Percentiles rank a stretch among this genome's conserved stretches.
phyloP scores from a whole-genome alignment of 2,888 invertebrate genomes.

The Lymantria dispar region DNA sequence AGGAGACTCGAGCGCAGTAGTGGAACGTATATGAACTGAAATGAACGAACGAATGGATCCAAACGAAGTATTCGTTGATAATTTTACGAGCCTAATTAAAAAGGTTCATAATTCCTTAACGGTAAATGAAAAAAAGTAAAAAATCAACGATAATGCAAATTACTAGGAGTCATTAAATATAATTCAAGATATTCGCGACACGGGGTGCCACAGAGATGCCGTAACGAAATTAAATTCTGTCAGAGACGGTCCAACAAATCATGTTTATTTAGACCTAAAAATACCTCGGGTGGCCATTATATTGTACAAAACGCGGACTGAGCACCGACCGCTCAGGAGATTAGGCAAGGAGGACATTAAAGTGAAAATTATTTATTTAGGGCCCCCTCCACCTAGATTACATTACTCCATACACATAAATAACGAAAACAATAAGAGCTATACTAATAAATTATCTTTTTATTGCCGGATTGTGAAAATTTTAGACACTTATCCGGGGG shows the following conservation, averaged over 20 bases:
- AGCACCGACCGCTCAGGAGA: slow-evolving; percentile 71
- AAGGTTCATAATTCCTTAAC: slow-evolving; percentile 14
- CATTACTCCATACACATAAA: slow-evolving; percentile 83
- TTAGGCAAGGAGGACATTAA: slow-evolving; percentile 82
- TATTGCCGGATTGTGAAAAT: slow-evolving; percentile 83
- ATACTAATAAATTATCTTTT: slow-evolving; percentile 83
- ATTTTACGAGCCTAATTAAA: slow-evolving; percentile 14
- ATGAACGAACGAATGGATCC: too few species aligned
- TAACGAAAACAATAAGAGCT: slow-evolving; percentile 83
- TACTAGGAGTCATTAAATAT: slow-evolving; percentile 67
- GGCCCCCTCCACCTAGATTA: slow-evolving; percentile 78
- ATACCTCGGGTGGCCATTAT: slow-evolving; percentile 81
- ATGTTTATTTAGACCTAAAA: slow-evolving; percentile 82
- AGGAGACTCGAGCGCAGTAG: too few species aligned
- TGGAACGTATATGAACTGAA: too few species aligned
- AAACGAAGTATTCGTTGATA: neutral
- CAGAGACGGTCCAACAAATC: slow-evolving; percentile 79
- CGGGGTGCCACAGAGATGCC: slow-evolving; percentile 51
- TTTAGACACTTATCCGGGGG: slow-evolving; percentile 81
- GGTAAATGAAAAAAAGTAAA: slow-evolving; percentile 25
- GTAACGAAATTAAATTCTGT: slow-evolving; percentile 79
- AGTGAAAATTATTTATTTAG: slow-evolving; percentile 82
- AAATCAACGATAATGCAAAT: slow-evolving; percentile 46
- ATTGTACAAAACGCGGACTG: slow-evolving; percentile 66
- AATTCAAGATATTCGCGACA: slow-evolving; percentile 73